phyloP scores from a whole-genome alignment of 2,113 vertebrate genomes.

The Noturus placidus region DNA sequence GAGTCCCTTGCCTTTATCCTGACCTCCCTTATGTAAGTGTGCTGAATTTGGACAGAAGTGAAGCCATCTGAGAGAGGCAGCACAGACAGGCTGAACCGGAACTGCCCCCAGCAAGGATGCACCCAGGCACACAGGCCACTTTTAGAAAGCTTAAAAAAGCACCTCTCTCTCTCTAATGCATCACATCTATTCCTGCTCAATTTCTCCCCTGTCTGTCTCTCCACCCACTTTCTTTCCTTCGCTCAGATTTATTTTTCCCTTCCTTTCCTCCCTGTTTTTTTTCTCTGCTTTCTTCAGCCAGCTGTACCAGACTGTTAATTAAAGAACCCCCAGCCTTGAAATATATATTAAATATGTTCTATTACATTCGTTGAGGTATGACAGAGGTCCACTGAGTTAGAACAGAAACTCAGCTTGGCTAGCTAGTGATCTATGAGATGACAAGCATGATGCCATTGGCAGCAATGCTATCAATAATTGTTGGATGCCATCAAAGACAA shows the following conservation, averaged over 20 bases:
- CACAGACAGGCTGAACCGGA: slow-evolving; percentile 45
- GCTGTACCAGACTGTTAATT: neutral
- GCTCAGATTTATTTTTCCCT: slow-evolving; percentile 1
- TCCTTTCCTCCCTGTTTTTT: neutral
- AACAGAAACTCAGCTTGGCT: neutral
- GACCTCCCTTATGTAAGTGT: slow-evolving; percentile 51
- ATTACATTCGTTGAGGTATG: neutral
- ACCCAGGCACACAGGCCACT: slow-evolving; percentile 24
- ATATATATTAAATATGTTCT: neutral
- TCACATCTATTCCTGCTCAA: slow-evolving; percentile 10
- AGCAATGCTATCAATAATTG: neutral
- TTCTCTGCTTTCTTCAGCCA: neutral
- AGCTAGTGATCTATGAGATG: neutral
- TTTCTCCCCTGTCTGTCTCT: neutral
- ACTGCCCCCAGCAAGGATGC: slow-evolving; percentile 52
- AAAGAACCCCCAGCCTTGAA: neutral
- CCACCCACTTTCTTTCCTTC: neutral
- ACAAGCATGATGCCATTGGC: neutral
- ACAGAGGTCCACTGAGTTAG: neutral
- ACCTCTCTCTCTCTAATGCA: neutral
- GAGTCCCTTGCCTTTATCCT: neutral
- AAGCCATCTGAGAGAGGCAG: slow-evolving; percentile 48
- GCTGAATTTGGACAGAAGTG: slow-evolving; percentile 47
- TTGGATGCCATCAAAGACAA: neutral
- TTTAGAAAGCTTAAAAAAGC: slow-evolving; percentile 9